These are phyloP conservation scores for Pseudolycoriella hygida DNA, from an alignment of 2,888 invertebrate genomes.

Conservation along the genomic window DNA sequence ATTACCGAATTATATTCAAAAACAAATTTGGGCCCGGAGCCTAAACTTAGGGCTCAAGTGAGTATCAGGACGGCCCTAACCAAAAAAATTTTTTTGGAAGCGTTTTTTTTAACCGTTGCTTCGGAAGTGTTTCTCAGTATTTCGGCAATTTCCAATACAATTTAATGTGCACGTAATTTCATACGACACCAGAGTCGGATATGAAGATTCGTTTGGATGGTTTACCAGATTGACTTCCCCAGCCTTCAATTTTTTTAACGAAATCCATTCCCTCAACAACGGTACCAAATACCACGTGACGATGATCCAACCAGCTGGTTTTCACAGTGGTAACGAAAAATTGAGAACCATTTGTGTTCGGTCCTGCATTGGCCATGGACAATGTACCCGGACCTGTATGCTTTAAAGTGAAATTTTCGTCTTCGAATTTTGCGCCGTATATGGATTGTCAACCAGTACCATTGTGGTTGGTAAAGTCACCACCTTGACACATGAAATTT, in stretches of 20 bases:
- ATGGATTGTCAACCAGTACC: slow-evolving; percentile 95
- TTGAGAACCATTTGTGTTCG: slow-evolving; percentile 91
- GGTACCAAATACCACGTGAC: slow-evolving; percentile 87
- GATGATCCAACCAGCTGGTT: slow-evolving; percentile 85
- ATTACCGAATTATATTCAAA: too few relatives aligned
- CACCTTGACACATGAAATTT: slow-evolving; percentile 95
- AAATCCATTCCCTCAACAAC: slow-evolving; percentile 86
- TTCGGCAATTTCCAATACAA: too few relatives aligned
- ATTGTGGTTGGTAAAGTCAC: slow-evolving; percentile 90
- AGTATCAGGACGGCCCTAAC: too few relatives aligned
- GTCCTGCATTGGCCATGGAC: slow-evolving; percentile 95
- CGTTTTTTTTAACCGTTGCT: too few relatives aligned
- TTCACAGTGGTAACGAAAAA: slow-evolving; percentile 91
- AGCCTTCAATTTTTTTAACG: slow-evolving; percentile 66
- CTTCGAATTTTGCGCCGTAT: slow-evolving; percentile 87
- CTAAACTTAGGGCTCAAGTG: too few relatives aligned
- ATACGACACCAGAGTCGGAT: slow-evolving; percentile 63
- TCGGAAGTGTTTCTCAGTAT: too few relatives aligned
- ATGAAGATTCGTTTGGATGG: slow-evolving; percentile 66
- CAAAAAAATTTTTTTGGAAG: too few relatives aligned
- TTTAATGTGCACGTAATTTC: too few relatives aligned
- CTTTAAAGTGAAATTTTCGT: slow-evolving; percentile 92
- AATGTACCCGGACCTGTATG: slow-evolving; percentile 84
- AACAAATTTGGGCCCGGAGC: too few relatives aligned
- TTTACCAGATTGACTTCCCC: slow-evolving; percentile 71